phyloP scores from a whole-genome alignment of 2,888 invertebrate species.

The Seira ritae region DNA sequence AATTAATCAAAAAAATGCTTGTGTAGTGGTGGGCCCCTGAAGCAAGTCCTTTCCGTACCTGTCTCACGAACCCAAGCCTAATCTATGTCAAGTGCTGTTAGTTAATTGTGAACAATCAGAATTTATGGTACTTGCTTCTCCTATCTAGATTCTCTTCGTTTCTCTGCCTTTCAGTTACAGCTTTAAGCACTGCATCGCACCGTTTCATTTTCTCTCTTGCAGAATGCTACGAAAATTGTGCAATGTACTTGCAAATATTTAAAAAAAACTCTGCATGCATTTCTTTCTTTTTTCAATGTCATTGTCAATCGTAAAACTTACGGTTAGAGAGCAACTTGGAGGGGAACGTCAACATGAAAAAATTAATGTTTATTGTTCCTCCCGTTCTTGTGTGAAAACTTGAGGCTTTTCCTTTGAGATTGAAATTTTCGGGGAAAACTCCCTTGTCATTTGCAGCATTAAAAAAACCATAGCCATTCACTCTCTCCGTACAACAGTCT shows the following conservation, averaged over 20 bases:
- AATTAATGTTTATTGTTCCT: constrained; percentile 12
- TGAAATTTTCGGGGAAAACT: background rate
- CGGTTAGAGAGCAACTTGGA: background rate
- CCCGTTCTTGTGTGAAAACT: too few species aligned
- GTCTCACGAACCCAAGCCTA: constrained; percentile 1
- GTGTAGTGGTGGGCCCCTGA: background rate
- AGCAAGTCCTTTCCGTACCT: background rate
- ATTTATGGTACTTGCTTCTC: constrained; percentile 8
- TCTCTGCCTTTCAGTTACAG: background rate
- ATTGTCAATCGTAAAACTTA: background rate
- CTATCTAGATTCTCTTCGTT: background rate
- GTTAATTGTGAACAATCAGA: constrained; percentile 4
- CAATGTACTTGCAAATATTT: background rate
- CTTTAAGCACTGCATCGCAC: background rate
- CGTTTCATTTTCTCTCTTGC: background rate
- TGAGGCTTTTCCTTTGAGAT: background rate
- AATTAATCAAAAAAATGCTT: background rate
- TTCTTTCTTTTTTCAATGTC: background rate
- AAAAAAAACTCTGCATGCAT: too few species aligned
- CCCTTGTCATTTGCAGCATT: too few species aligned
- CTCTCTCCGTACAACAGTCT: background rate
- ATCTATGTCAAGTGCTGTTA: constrained; percentile 11
- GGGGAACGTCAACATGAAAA: background rate
- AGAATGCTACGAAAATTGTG: background rate
- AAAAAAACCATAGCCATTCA: background rate